These are phyloP conservation scores for Eurytoma californica DNA, from an alignment of 2,888 invertebrate species.

Conservation along the genomic window DNA sequence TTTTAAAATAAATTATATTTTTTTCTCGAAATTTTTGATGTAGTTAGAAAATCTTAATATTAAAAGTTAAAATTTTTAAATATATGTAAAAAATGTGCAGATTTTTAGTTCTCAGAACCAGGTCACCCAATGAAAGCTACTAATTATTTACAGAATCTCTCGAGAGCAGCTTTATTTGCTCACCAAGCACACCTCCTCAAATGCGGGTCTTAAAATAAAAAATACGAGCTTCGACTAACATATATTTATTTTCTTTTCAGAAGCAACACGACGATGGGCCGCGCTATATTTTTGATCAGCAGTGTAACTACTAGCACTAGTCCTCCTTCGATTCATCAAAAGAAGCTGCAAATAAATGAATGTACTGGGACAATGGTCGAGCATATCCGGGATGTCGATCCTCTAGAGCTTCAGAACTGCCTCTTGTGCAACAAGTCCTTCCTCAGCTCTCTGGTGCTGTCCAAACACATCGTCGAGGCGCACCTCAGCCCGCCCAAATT, in stretches of 20 bases:
- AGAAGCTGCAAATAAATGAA: neutral
- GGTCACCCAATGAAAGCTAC: too few species aligned
- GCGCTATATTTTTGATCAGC: constrained; percentile 54
- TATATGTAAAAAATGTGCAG: too few species aligned
- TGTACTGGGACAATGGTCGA: neutral
- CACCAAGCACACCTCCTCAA: too few species aligned
- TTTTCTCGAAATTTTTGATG: too few species aligned
- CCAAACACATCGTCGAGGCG: constrained; percentile 40
- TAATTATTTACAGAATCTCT: too few species aligned
- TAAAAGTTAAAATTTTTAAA: too few species aligned
- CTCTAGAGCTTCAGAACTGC: constrained; percentile 35
- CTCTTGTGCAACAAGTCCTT: constrained; percentile 37
- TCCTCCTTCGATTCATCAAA: neutral
- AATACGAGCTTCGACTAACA: constrained; percentile 25
- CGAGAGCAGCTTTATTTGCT: too few species aligned
- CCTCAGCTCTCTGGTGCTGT: constrained; percentile 9
- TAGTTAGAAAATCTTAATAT: too few species aligned
- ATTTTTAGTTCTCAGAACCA: neutral
- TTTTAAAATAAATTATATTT: too few species aligned
- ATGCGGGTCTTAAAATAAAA: constrained; percentile 10
- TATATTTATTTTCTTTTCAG: constrained; percentile 37
- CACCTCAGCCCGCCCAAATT: constrained; percentile 38
- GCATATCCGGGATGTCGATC: neutral
- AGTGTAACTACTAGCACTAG: neutral
- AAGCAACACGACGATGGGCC: neutral